Evolutionary conservation across 2,888 invertebrate species (phyloP).

Genomic region (Drosophila cyrtoloma): DNA sequence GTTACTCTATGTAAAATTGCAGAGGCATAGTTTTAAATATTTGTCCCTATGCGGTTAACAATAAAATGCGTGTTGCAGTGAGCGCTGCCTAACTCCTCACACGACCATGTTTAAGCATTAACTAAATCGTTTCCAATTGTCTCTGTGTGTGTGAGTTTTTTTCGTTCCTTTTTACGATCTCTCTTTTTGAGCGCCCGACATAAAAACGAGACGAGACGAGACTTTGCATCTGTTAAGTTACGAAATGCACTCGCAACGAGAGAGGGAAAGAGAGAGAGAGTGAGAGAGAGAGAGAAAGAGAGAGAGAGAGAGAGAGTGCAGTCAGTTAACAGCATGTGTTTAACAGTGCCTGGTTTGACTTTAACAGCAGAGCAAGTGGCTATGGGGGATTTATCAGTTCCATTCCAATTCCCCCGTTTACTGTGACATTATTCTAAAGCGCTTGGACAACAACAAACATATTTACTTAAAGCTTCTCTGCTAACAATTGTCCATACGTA

Average conservation of each 20-base stretch:
- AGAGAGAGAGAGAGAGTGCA: background rate
- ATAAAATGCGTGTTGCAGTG: slow-evolving; percentile 6
- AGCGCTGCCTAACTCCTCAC: slow-evolving; percentile 19
- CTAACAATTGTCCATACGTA: slow-evolving; percentile 28
- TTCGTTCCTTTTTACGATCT: slow-evolving; percentile 31
- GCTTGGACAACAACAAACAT: slow-evolving; percentile 34
- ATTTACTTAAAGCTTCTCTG: slow-evolving; percentile 43
- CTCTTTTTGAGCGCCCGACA: slow-evolving; percentile 25
- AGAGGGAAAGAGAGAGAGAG: background rate
- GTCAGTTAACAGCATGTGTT: background rate
- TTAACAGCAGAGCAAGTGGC: slow-evolving; percentile 51
- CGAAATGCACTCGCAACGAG: background rate
- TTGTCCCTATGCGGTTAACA: background rate
- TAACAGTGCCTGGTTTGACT: slow-evolving; percentile 18
- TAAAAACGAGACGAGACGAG: background rate
- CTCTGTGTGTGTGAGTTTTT: slow-evolving; percentile 15
- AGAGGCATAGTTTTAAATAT: background rate
- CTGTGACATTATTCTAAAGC: slow-evolving; percentile 49
- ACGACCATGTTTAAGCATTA: slow-evolving; percentile 42
- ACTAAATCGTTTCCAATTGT: slow-evolving; percentile 42
- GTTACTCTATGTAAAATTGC: background rate
- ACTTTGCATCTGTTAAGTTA: background rate
- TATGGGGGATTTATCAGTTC: slow-evolving; percentile 40
- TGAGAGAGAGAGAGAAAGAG: no score
- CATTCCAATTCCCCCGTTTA: slow-evolving; percentile 43